These are phyloP conservation scores for Eulemur coronatus DNA, from an alignment of 2,797 vertebrate species.

Conservation along the genomic window DNA sequence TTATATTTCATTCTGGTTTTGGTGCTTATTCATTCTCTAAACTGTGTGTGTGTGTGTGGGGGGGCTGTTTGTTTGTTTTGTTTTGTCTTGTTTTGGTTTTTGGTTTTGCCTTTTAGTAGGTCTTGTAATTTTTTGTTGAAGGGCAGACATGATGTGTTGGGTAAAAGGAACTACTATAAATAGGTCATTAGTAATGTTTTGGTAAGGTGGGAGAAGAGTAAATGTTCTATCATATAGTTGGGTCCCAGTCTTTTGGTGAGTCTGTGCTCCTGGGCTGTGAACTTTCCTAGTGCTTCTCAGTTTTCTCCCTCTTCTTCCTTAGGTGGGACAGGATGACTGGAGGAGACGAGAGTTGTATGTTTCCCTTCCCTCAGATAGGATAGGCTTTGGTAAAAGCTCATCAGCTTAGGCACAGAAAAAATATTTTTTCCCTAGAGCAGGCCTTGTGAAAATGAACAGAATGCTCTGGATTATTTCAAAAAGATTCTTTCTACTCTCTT, in stretches of 20 bases:
- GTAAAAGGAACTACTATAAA: not conserved
- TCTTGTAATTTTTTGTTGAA: not conserved
- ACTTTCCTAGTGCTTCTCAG: not conserved
- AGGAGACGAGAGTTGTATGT: not conserved
- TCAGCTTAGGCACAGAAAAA: not conserved
- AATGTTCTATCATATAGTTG: not conserved
- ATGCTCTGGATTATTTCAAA: not conserved
- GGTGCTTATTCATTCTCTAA: not conserved
- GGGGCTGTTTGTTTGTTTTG: not conserved
- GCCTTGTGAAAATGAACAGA: not conserved
- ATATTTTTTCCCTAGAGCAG: not conserved
- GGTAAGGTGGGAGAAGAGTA: not conserved
- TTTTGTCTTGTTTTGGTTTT: not conserved
- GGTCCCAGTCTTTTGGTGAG: not conserved
- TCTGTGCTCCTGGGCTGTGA: not conserved
- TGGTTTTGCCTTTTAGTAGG: not conserved
- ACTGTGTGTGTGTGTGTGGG: not conserved
- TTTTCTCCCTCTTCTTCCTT: not conserved
- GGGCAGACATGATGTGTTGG: not conserved
- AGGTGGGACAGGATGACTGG: not conserved
- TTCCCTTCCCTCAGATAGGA: not conserved
- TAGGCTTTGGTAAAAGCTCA: not conserved
- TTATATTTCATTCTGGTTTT: not conserved
- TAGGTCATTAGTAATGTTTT: not conserved
- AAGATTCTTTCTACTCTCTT: not conserved